Percentiles rank a stretch among this genome's conserved stretches.
phyloP scores from a whole-genome alignment of 2,888 invertebrate species.

The Charanyca ferruginea region DNA sequence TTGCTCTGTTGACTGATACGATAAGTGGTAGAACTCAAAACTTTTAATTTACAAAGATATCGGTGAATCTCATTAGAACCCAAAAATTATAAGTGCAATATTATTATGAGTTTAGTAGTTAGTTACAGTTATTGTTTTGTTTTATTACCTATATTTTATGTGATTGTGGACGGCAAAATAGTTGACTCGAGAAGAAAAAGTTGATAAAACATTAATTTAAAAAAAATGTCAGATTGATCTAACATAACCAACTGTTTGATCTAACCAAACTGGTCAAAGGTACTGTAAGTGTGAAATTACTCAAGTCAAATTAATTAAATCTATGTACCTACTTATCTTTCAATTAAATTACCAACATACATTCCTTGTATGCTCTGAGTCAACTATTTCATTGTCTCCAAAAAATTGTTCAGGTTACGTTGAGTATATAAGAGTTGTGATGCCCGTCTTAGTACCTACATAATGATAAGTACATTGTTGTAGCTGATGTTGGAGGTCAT shows the following conservation, averaged over 20 bases:
- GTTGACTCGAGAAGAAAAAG: constrained; percentile 12
- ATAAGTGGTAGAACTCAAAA: constrained; percentile 46
- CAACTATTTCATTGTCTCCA: constrained; percentile 18
- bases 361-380: constrained; percentile 1
- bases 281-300: neutral
- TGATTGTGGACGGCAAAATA: constrained; percentile 26
- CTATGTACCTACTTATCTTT: no score
- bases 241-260: neutral
- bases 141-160: constrained; percentile 17
- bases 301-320: constrained; percentile 24
- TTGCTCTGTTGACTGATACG: constrained; percentile 37
- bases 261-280: no score
- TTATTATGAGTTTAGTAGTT: constrained; percentile 35
- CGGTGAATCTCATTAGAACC: constrained; percentile 63
- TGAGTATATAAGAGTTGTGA: constrained; percentile 68
- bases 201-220: neutral
- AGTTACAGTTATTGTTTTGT: constrained; percentile 29
- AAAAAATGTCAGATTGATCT: neutral
- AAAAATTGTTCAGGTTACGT: constrained; percentile 30
- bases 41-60: constrained; percentile 26
- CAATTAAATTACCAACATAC: no score
- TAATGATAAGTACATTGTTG: constrained; percentile 77
- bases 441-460: constrained; percentile 74
- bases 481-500: constrained; percentile 84
- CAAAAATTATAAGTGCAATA: constrained; percentile 65